Conservation (phyloP, 2,797 vertebrate genomes). For the Sylvilagus floridanus region DNA sequence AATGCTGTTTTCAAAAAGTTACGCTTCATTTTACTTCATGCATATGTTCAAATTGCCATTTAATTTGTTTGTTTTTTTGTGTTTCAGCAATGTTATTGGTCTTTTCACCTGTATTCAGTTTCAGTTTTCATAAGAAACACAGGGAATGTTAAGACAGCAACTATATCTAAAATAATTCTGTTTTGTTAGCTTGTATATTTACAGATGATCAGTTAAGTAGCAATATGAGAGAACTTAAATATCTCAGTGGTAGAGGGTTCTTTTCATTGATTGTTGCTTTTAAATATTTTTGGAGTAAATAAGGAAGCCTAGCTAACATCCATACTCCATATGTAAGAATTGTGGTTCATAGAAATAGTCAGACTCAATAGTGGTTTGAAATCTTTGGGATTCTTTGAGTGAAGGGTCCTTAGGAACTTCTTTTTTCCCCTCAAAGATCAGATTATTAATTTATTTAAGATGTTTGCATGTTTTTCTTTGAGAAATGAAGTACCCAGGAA, state of each 20-base stretch:
- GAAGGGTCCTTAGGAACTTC: conserved; percentile 43
- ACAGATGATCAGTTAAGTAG: conserved; percentile 3
- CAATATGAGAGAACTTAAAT: background rate
- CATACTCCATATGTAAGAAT: background rate
- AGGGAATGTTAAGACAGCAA: conserved; percentile 80
- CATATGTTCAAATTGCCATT: conserved; percentile 73
- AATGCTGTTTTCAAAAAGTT: conserved; percentile 55
- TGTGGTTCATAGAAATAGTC: background rate
- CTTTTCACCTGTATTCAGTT: conserved; percentile 84
- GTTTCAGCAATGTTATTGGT: conserved; percentile 84
- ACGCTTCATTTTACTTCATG: conserved; percentile 77
- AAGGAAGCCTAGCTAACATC: conserved; percentile 30
- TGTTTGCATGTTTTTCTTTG: conserved; percentile 52
- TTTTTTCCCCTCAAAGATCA: conserved; percentile 51
- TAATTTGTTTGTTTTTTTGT: conserved; percentile 66
- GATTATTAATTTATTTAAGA: conserved; percentile 44
- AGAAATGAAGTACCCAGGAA: conserved; percentile 52
- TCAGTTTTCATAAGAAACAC: conserved; percentile 74
- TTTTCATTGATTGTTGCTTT: conserved; percentile 26
- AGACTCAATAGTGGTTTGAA: conserved; percentile 16
- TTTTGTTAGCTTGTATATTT: conserved; percentile 51
- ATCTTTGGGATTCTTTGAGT: conserved; percentile 57
- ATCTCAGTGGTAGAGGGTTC: conserved; percentile 11
- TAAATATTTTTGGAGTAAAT: conserved; percentile 58
- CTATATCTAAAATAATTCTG: conserved; percentile 59